These are phyloP conservation scores for Polylopha cassiicola DNA, from an alignment of 2,888 invertebrate species.

Conservation along the genomic window DNA sequence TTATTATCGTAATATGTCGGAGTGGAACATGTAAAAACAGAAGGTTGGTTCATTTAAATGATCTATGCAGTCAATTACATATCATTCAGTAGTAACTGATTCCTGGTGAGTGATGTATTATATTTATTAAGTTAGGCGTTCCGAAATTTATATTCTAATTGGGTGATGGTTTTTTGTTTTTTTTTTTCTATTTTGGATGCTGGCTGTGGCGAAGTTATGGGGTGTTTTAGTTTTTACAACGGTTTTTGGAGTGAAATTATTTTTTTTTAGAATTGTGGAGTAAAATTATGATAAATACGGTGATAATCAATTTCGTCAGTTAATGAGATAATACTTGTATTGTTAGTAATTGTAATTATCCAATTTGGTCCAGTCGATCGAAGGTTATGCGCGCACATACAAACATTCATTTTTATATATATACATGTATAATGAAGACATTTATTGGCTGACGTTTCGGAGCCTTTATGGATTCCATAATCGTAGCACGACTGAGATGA, in stretches of 20 bases:
- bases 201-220: too few relatives aligned
- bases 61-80: constrained; percentile 59
- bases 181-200: neutral
- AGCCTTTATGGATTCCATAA: too few relatives aligned
- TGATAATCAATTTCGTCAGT: too few relatives aligned
- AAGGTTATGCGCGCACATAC: neutral
- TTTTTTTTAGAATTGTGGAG: neutral
- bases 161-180: constrained; percentile 7
- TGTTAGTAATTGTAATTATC: neutral
- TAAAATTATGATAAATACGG: too few relatives aligned
- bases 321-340: too few relatives aligned
- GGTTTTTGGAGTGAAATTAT: neutral
- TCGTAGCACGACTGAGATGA: too few relatives aligned
- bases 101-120: constrained; percentile 51
- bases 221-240: neutral
- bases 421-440: too few relatives aligned
- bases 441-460: too few relatives aligned
- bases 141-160: constrained; percentile 19
- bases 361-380: neutral
- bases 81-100: constrained; percentile 34
- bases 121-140: constrained; percentile 28
- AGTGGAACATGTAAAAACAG: constrained; percentile 22
- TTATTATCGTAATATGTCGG: constrained; percentile 13
- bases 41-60: constrained; percentile 51
- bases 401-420: too few relatives aligned